Conservation (phyloP, 2,888 invertebrate genomes). For the Asteroscopus sphinx region DNA sequence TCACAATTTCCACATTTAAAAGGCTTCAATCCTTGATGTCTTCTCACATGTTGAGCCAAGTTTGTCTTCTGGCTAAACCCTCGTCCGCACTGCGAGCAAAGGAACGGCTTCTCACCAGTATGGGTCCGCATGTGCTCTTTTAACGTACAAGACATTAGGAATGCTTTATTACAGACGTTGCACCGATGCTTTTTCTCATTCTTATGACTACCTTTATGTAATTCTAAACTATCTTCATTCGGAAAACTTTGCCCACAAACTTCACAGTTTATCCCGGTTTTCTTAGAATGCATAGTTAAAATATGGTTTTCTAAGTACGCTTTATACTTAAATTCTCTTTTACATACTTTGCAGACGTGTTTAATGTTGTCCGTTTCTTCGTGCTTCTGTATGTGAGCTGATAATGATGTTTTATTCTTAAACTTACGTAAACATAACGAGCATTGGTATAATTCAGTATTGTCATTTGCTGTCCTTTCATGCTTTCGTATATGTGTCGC, state of each 20-base stretch:
- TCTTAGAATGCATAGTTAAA: conserved; percentile 80
- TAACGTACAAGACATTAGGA: conserved; percentile 88
- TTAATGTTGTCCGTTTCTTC: conserved; percentile 68
- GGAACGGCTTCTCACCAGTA: conserved; percentile 90
- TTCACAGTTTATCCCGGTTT: conserved; percentile 83
- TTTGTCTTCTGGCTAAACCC: conserved; percentile 91
- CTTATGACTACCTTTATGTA: conserved; percentile 84
- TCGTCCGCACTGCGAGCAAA: conserved; percentile 89
- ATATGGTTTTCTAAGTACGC: conserved; percentile 89
- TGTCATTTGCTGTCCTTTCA: conserved; percentile 15
- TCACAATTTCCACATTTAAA: conserved; percentile 85
- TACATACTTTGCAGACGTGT: conserved; percentile 76
- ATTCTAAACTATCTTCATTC: conserved; percentile 78
- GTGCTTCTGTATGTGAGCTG: conserved; percentile 75
- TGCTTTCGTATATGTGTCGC: conserved; percentile 24
- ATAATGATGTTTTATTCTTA: conserved; percentile 72
- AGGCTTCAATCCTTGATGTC: conserved; percentile 88
- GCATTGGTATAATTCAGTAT: conserved; percentile 66
- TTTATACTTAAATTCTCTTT: conserved; percentile 89
- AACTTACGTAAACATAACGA: conserved; percentile 79
- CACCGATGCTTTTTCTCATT: conserved; percentile 87
- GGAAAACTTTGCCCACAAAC: conserved; percentile 81
- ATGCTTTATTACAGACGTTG: conserved; percentile 78
- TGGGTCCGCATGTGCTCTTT: conserved; percentile 90
- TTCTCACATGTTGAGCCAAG: conserved; percentile 88